Conservation (phyloP, 2,797 vertebrate species). For the Acanthis flammea region DNA sequence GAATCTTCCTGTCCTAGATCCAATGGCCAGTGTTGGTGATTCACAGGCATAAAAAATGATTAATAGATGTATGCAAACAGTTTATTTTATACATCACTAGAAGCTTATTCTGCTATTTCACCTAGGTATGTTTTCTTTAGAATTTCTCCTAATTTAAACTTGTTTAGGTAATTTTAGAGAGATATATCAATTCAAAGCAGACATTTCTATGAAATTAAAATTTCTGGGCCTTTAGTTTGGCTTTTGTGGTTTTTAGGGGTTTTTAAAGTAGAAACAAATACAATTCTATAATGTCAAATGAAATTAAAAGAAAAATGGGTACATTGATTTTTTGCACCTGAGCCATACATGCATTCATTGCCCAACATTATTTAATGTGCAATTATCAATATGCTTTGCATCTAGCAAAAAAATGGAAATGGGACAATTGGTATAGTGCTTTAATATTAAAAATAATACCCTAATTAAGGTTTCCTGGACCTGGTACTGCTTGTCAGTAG, state of each 20-base stretch:
- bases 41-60: background rate
- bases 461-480: background rate
- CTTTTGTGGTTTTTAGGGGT: background rate
- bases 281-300: background rate
- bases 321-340: background rate
- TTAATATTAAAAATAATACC: background rate
- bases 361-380: background rate
- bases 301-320: background rate
- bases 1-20: background rate
- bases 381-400: background rate
- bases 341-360: background rate
- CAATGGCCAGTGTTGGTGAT: background rate
- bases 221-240: background rate
- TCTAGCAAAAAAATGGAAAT: background rate
- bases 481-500: background rate
- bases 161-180: background rate
- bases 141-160: background rate
- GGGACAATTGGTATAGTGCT: background rate
- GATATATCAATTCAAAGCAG: background rate
- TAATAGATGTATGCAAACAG: accelerated
- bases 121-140: background rate
- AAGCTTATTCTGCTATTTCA: background rate
- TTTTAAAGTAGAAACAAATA: background rate
- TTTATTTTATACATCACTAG: background rate
- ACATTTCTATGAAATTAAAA: background rate